These are phyloP conservation scores for Pomatostomus ruficeps DNA, from an alignment of 2,113 vertebrate genomes.

Conservation along the genomic window DNA sequence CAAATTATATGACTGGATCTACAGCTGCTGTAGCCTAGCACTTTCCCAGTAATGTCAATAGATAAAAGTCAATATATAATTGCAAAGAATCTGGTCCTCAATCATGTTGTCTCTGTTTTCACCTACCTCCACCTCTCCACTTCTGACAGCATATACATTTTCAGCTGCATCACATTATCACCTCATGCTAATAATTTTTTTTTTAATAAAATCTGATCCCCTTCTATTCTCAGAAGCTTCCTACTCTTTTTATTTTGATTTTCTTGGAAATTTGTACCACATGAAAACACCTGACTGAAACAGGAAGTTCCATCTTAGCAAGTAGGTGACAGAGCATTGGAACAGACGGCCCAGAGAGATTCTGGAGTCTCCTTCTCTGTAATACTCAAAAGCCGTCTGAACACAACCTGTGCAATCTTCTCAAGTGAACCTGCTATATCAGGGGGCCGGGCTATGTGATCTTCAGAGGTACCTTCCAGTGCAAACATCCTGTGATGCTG, in stretches of 20 bases:
- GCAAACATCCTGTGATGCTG: too few species aligned
- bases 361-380: not conserved
- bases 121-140: not conserved
- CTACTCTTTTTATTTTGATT: not conserved
- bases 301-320: not conserved
- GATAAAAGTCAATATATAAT: not conserved
- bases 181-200: not conserved
- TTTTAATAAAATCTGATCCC: not conserved
- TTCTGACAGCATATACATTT: not conserved
- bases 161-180: not conserved
- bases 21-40: not conserved
- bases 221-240: not conserved
- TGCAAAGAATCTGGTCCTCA: not conserved
- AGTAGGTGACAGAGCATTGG: not conserved
- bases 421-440: not conserved
- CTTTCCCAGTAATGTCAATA: not conserved
- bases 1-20: not conserved
- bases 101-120: not conserved
- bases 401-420: not conserved
- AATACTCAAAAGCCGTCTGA: not conserved
- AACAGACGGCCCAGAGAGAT: not conserved
- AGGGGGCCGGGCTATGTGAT: not conserved
- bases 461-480: not conserved
- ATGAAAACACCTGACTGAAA: not conserved
- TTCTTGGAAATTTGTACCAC: not conserved